Conservation (phyloP, 2,888 invertebrate genomes). For the Protonemura montana region DNA sequence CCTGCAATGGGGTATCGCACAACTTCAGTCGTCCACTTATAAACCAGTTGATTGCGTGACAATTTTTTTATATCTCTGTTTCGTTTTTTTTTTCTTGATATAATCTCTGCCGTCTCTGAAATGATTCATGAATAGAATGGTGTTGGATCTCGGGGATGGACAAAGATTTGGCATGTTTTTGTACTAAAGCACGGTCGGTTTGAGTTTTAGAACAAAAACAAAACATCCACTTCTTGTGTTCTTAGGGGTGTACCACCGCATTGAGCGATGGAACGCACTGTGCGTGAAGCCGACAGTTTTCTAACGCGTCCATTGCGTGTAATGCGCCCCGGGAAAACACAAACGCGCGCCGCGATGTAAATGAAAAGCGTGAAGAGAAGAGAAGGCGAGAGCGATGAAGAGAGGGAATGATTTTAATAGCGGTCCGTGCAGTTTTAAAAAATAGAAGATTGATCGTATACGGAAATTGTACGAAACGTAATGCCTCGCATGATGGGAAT, state of each 20-base stretch:
- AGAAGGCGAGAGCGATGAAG: neutral
- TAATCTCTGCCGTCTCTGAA: neutral
- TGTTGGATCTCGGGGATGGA: neutral
- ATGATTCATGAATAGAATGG: neutral
- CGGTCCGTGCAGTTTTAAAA: neutral
- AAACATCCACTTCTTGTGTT: slow-evolving; percentile 4
- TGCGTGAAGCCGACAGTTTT: neutral
- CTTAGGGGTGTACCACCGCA: neutral
- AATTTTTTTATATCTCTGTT: too few relatives aligned
- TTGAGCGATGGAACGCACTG: neutral
- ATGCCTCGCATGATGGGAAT: neutral
- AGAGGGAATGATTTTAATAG: neutral
- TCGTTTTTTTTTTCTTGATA: neutral
- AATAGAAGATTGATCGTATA: neutral
- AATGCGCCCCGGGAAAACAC: neutral
- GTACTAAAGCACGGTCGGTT: neutral
- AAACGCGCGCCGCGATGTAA: neutral
- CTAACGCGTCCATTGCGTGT: neutral
- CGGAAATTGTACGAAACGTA: neutral
- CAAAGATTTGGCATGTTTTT: slow-evolving; percentile 7
- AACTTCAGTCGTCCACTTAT: neutral
- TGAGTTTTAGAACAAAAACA: neutral
- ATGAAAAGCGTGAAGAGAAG: neutral
- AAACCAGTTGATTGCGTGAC: neutral
- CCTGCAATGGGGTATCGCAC: neutral